A percentile compares a stretch with the other conserved stretches of the same genome.
Conservation (phyloP, 2,888 invertebrate species). For the Eulithis prunata region DNA sequence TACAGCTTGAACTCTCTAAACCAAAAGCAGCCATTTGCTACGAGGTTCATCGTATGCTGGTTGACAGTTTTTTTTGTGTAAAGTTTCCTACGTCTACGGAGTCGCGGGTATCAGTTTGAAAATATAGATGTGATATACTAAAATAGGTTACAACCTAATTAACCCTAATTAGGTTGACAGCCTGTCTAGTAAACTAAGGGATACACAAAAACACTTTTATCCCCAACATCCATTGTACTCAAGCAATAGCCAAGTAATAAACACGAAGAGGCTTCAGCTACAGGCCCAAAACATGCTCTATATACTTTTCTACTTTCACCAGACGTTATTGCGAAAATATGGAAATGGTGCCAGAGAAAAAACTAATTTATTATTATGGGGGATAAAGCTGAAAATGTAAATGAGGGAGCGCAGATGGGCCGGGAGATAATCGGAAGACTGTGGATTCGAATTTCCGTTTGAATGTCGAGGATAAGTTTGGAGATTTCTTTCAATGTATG, state of each 20-base stretch:
- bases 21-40: too few species aligned
- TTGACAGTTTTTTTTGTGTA: too few species aligned
- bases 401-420: constrained; percentile 44
- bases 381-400: constrained; percentile 43
- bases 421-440: constrained; percentile 39
- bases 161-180: constrained; percentile 5
- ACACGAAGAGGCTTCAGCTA: constrained; percentile 25
- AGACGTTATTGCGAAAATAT: constrained; percentile 46
- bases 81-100: too few species aligned
- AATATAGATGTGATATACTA: not conserved
- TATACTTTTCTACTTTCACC: constrained; percentile 30
- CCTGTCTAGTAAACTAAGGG: constrained; percentile 5
- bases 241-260: constrained; percentile 27
- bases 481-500: not conserved
- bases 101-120: too few species aligned
- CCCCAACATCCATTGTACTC: constrained; percentile 17
- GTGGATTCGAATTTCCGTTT: constrained; percentile 34
- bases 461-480: constrained; percentile 14
- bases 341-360: constrained; percentile 44
- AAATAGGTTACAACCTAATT: constrained; percentile 5
- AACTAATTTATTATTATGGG: constrained; percentile 48
- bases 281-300: constrained; percentile 28
- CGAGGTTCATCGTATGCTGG: too few species aligned
- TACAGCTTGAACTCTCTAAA: too few species aligned
- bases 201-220: constrained; percentile 22